Conservation (phyloP, 2,888 invertebrate genomes). For the Cephus pygmeus region DNA sequence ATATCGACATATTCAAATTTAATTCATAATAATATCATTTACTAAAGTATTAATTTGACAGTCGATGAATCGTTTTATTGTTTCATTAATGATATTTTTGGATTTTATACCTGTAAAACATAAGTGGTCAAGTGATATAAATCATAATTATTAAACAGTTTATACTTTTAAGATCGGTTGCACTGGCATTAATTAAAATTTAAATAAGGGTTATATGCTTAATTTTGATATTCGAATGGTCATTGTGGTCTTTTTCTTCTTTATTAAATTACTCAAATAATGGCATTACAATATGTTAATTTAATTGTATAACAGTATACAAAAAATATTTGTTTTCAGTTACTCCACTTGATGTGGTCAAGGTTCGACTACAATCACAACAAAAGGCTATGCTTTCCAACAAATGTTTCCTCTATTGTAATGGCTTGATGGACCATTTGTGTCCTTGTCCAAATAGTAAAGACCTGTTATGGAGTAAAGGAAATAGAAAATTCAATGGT, state of each 20-base stretch:
- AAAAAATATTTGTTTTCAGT: constrained; percentile 71
- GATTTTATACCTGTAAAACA: too few relatives aligned
- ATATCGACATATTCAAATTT: not conserved
- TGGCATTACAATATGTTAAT: too few relatives aligned
- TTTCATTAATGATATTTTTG: too few relatives aligned
- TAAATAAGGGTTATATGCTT: too few relatives aligned
- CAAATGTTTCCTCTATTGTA: constrained; percentile 95
- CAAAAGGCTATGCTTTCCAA: constrained; percentile 84
- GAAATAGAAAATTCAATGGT: constrained; percentile 80
- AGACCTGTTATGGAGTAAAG: constrained; percentile 72
- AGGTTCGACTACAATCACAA: constrained; percentile 96
- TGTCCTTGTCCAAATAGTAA: constrained; percentile 78
- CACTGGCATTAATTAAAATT: too few relatives aligned
- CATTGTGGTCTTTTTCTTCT: not conserved
- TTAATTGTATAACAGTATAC: not conserved
- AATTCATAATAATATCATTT: not conserved
- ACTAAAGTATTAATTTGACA: too few relatives aligned
- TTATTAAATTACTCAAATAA: not conserved
- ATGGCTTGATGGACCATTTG: constrained; percentile 98
- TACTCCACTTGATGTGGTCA: constrained; percentile 99
- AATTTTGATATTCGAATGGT: too few relatives aligned
- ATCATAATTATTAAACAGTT: too few relatives aligned
- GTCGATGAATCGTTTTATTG: too few relatives aligned
- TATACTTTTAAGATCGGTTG: too few relatives aligned
- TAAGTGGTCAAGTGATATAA: too few relatives aligned